Base-by-base conservation (phyloP, 2,113 vertebrate genomes). In the Seriola quinqueradiata region DNA sequence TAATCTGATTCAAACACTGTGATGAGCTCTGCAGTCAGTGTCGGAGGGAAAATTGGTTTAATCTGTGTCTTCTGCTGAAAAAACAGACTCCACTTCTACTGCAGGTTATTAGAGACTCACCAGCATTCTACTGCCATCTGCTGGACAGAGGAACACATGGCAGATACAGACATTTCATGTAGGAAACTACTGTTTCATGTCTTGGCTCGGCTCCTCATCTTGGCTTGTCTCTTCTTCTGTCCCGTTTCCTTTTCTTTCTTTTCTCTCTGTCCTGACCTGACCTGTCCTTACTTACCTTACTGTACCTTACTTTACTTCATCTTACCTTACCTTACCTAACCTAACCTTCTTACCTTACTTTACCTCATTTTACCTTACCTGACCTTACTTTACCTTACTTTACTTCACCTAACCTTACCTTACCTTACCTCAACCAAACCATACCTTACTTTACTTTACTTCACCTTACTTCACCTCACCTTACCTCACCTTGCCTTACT, bases 91-190 rank as follows among this genome's bases (percentile, higher is more conserved):
- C 19, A 19, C 34, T 11, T 23, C 48, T 12, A 0, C 60, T 59
- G 50, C 72, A 60, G 73, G 17, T 54, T 0, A 4, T 5, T 9
- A 42, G 7, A 6, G 0, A 19, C 1, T 7, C 44, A 52, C 23
- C 74, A 73, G 73, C 23, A 2, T 28, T 73, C 48, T 82, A 52
- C 79, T 69, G 74, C 69, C 84, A 74, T 25, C 79, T 81, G 2
- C 28, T 81, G 83, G 72, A 66, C 13, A 71, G 52, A 21, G 8
- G 13, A 42, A 11, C 8, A 42, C 40, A n/a, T n/a, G 9, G 6
- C 40, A 42, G 4, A 42, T 42, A 42, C 34, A 63, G 17, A 64
- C 13, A 52, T 17, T 8, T 8, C 19, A 21, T 52, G 3, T n/a
- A 25, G 23, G 10, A 23, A n/a, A 42, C 2, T 10, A 10, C 3